Conservation (phyloP, 1,140 invertebrate genomes). For the Triops cancriformis region DNA sequence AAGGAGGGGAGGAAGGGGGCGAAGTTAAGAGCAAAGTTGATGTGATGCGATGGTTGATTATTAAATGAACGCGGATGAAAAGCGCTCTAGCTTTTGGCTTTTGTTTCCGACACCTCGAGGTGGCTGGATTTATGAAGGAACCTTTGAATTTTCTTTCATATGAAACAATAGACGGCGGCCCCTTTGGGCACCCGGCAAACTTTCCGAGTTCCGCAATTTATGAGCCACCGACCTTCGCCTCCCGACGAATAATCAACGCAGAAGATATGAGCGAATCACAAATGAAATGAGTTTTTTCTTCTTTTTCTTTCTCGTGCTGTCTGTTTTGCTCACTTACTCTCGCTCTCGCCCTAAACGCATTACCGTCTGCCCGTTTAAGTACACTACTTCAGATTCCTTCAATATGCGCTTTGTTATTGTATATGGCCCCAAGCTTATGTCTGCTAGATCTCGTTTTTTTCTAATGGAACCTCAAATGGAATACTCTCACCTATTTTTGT, state of each 20-base stretch:
- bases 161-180: conserved; percentile 12
- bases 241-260: conserved; percentile 3
- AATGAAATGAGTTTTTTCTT: conserved; percentile 7
- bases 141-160: background rate
- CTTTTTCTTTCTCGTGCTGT: background rate
- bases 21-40: background rate
- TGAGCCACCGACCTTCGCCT: conserved; percentile 11
- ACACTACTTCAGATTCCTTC: background rate
- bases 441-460: background rate
- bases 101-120: conserved; percentile 1
- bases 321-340: background rate
- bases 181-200: conserved; percentile 11
- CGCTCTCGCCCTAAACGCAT: background rate
- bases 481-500: background rate
- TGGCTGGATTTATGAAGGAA: background rate
- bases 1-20: background rate
- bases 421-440: background rate
- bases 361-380: background rate
- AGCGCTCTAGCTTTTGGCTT: conserved; percentile 2
- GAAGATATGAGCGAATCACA: conserved; percentile 5
- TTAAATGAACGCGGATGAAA: conserved; percentile 7
- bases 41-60: conserved; percentile 5
- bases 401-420: background rate
- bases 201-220: conserved; percentile 10
- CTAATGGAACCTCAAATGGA: background rate